These are phyloP conservation scores for Scaptomyza montana DNA, from an alignment of 1,140 invertebrate species.

Conservation along the genomic window DNA sequence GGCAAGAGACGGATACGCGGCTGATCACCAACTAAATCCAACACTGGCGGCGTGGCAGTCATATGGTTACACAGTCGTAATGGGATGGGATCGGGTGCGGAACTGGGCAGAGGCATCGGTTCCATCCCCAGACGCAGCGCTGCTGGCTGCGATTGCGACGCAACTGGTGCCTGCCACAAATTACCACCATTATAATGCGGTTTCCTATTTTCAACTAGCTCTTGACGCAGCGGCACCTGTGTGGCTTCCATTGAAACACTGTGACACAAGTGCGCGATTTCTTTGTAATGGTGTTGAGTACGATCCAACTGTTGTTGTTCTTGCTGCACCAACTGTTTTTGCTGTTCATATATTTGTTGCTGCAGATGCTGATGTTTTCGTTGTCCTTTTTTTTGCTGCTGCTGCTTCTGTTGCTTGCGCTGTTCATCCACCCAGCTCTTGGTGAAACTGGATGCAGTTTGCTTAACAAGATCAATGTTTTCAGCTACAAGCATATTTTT, in stretches of 20 bases:
- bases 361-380: conserved; percentile 8
- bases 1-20: conserved; percentile 15
- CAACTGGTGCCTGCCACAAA: conserved; percentile 38
- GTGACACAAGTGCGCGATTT: too few species aligned
- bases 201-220: conserved; percentile 7
- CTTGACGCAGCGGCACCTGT: conserved; percentile 20
- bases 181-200: conserved; percentile 22
- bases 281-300: too few species aligned
- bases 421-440: conserved; percentile 25
- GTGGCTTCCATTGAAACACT: not conserved
- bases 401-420: conserved; percentile 5
- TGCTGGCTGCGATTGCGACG: not conserved
- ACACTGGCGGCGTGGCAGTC: not conserved
- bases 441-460: not conserved
- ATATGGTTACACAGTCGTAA: too few species aligned
- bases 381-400: not conserved
- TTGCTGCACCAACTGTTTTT: not conserved
- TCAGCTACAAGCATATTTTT: not conserved
- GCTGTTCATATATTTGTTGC: not conserved
- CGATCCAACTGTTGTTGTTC: conserved; percentile 1
- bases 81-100: conserved; percentile 5
- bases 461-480: not conserved
- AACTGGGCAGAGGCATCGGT: conserved; percentile 26
- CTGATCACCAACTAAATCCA: not conserved
- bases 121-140: conserved; percentile 8